Evolutionary conservation across 2,797 vertebrate species (phyloP).

Genomic region (Clarias laeviceps): DNA sequence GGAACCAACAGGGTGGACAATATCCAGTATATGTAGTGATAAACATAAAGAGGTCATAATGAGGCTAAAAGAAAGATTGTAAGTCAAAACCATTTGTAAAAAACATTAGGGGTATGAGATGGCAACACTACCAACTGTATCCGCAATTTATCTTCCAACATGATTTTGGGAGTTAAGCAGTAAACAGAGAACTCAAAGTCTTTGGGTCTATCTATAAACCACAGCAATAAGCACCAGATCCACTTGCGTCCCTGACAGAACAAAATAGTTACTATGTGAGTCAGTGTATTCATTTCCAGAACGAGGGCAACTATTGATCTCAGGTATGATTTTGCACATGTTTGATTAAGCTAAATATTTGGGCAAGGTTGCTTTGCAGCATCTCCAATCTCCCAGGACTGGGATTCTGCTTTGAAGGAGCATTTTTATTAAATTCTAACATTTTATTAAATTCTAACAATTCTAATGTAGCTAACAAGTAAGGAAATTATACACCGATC

Average conservation of each 20-base stretch:
- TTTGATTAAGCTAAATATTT: slow-evolving; percentile 25
- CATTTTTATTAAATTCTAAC: not conserved
- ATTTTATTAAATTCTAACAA: too few relatives aligned
- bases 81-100: too few relatives aligned
- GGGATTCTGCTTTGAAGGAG: not conserved
- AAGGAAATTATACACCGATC: too few relatives aligned
- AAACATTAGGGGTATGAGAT: too few relatives aligned
- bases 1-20: not conserved
- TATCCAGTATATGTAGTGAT: not conserved
- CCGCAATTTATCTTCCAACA: not conserved
- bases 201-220: too few relatives aligned
- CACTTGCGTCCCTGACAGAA: not conserved
- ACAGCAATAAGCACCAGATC: not conserved
- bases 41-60: not conserved
- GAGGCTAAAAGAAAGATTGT: not conserved
- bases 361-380: not conserved
- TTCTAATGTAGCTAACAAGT: not conserved
- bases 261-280: not conserved
- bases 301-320: slow-evolving; percentile 15
- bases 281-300: not conserved
- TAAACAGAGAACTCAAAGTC: not conserved
- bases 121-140: too few relatives aligned
- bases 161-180: not conserved
- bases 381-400: not conserved
- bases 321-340: slow-evolving; percentile 26